Evolutionary conservation across 2,113 vertebrate species (phyloP).

Genomic region (Paradoxurus hermaphroditus): DNA sequence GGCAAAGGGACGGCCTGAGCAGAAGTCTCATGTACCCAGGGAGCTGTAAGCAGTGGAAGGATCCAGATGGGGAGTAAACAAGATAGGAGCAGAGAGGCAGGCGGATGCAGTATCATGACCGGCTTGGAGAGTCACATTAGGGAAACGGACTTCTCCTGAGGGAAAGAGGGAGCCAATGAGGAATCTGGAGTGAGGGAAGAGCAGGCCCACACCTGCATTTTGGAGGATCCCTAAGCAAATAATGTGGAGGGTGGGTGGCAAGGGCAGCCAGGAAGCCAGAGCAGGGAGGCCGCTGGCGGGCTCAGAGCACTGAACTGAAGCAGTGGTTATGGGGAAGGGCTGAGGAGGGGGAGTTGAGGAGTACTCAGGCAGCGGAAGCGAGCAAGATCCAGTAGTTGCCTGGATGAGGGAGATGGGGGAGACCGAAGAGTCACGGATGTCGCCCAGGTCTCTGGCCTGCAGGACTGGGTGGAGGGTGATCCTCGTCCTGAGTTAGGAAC

Average conservation of each 20-base stretch:
- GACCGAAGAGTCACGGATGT: neutral
- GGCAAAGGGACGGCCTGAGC: neutral
- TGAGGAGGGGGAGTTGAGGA: neutral
- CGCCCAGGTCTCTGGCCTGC: neutral
- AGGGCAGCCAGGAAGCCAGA: neutral
- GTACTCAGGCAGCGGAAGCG: neutral
- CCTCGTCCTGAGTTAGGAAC: neutral
- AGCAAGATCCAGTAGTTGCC: neutral
- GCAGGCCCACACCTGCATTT: neutral
- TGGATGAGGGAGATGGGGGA: neutral
- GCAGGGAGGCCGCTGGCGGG: neutral
- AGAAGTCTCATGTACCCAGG: neutral
- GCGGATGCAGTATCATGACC: neutral
- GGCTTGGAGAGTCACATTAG: neutral
- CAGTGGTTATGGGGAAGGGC: neutral
- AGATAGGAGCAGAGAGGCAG: neutral
- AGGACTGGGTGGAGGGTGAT: neutral
- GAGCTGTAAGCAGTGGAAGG: neutral
- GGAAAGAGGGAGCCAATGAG: neutral
- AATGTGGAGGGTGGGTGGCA: neutral
- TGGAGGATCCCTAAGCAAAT: neutral
- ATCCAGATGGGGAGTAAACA: neutral
- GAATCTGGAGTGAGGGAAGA: neutral
- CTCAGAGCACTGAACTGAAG: neutral
- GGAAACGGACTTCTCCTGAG: neutral